These are phyloP conservation scores for Drosophila nigrodunni DNA, from an alignment of 1,140 invertebrate genomes.

Conservation along the genomic window DNA sequence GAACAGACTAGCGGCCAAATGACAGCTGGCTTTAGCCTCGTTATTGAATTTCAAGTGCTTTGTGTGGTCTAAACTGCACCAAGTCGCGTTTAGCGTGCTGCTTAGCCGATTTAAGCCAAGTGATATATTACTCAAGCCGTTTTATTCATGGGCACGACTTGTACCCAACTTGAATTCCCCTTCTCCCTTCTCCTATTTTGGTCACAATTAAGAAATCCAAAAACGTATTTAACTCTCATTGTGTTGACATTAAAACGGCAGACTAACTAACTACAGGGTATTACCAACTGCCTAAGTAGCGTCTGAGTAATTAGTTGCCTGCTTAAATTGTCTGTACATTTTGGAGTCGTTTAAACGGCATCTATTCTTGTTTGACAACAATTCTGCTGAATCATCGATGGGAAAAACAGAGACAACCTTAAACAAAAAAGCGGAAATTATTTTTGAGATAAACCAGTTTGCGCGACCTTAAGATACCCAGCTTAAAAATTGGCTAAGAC, in stretches of 20 bases:
- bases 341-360: background rate
- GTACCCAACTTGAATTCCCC: conserved; percentile 3
- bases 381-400: conserved; percentile 5
- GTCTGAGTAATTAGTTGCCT: background rate
- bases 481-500: background rate
- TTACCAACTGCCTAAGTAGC: background rate
- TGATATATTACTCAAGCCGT: background rate
- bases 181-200: background rate
- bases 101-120: conserved; percentile 17
- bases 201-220: conserved; percentile 22
- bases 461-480: background rate
- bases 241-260: conserved; percentile 26
- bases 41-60: conserved; percentile 74
- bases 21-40: conserved; percentile 51
- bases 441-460: background rate
- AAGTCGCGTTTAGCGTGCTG: conserved; percentile 9
- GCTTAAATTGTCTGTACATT: background rate
- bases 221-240: conserved; percentile 26
- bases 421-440: background rate
- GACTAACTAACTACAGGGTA: background rate
- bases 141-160: background rate
- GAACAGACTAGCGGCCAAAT: conserved; percentile 16
- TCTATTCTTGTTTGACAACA: background rate
- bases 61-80: conserved; percentile 43
- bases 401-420: conserved; percentile 13